These are phyloP conservation scores for Aethina tumida DNA, from an alignment of 1,140 invertebrate species.

Conservation along the genomic window DNA sequence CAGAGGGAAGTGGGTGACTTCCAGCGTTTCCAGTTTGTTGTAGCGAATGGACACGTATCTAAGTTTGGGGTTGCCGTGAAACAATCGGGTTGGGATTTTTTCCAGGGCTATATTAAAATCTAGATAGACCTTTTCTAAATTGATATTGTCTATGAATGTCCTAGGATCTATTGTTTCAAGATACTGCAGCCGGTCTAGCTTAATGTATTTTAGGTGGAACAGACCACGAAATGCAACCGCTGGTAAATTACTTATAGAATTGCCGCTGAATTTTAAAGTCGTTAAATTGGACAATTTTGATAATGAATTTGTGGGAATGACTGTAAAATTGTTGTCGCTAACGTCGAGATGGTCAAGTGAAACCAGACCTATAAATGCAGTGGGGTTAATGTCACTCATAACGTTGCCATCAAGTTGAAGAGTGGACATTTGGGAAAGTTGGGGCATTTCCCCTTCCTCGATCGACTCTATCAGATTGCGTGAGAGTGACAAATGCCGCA, in stretches of 20 bases:
- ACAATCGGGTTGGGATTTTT: slow-evolving; percentile 57
- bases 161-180: slow-evolving; percentile 58
- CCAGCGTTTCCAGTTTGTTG: slow-evolving; percentile 59
- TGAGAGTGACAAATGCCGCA: slow-evolving; percentile 59
- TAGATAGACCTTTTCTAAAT: slow-evolving; percentile 64
- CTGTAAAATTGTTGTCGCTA: slow-evolving; percentile 70
- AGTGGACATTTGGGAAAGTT: slow-evolving; percentile 51
- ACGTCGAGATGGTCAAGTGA: slow-evolving; percentile 63
- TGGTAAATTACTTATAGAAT: slow-evolving; percentile 58
- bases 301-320: slow-evolving; percentile 62
- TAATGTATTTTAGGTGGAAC: slow-evolving; percentile 62
- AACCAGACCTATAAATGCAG: slow-evolving; percentile 57
- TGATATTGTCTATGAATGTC: slow-evolving; percentile 75
- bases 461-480: slow-evolving; percentile 63
- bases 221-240: slow-evolving; percentile 70
- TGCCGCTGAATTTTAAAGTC: slow-evolving; percentile 62
- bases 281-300: slow-evolving; percentile 64
- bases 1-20: slow-evolving; percentile 69
- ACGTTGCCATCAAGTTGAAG: slow-evolving; percentile 62
- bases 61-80: slow-evolving; percentile 66
- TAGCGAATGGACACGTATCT: slow-evolving; percentile 60
- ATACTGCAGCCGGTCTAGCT: slow-evolving; percentile 54
- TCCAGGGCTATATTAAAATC: slow-evolving; percentile 63
- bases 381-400: slow-evolving; percentile 54
- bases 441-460: slow-evolving; percentile 53